A percentile compares a stretch with the other conserved stretches of the same genome.
phyloP scores from a whole-genome alignment of 2,797 vertebrate genomes.

The Lepidocolaptes lacrymiger region DNA sequence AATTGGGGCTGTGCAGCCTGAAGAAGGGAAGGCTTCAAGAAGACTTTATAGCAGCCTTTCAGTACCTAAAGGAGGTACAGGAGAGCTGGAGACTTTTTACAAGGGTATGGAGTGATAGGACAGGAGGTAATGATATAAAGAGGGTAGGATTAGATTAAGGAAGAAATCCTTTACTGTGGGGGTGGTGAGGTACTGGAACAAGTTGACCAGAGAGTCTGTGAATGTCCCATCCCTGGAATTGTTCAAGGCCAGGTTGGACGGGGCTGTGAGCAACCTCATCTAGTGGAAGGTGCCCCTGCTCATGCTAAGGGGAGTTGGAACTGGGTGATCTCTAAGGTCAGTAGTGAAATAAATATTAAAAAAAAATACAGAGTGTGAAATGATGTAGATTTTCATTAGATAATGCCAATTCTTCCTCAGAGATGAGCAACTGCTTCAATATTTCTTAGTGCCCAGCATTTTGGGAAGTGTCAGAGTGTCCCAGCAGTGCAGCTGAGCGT shows the following conservation, averaged over 20 bases:
- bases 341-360: background rate
- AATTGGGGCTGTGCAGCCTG: background rate
- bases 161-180: background rate
- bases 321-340: background rate
- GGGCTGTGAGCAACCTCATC: background rate
- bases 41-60: background rate
- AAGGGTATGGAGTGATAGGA: background rate
- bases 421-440: background rate
- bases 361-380: background rate
- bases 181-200: background rate
- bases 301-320: background rate
- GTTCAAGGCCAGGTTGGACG: background rate
- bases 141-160: background rate
- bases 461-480: rapidly evolving
- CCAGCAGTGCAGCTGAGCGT: rapidly evolving
- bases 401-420: background rate
- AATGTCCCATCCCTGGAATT: background rate
- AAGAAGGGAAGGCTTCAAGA: background rate
- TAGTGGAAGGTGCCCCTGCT: background rate
- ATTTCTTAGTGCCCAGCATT: rapidly evolving
- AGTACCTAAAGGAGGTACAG: background rate
- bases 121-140: background rate
- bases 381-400: background rate
- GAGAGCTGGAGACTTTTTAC: background rate
- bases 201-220: background rate